Evolutionary conservation across 2,888 invertebrate genomes (phyloP), one percentile per base, ranked within the genome.

Genomic region (Platycheirus albimanus): DNA sequence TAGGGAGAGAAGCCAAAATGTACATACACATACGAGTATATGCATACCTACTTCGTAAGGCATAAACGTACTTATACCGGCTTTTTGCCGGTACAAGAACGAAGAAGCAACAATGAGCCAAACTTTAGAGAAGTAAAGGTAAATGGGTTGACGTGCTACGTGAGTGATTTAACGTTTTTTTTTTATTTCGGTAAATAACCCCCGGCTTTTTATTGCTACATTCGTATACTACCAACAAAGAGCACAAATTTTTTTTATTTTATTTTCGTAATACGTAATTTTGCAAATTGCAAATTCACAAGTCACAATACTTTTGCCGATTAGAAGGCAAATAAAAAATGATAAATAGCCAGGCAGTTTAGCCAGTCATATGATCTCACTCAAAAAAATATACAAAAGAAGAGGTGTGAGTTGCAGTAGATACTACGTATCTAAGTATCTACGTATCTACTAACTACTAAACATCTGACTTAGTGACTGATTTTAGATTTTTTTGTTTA

Each of bases 321-420:
- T 52, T 52, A 24, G 58, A 17, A 19, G 8, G 20, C 7, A 17
- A 36, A 33, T 20, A 41, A 11, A n/a, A 19, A 11, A 43, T 38
- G 43, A 43, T 70, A 66, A 58, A 30, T 24, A 24, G n/a, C n/a
- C n/a, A n/a, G n/a, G n/a, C n/a, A n/a, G n/a, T 3, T 11, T 15
- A 41, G 58, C 36, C 24, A 58, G 79, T 80, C 79, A 80, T 80
- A 70, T 80, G 79, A 80, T 80, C 28, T 33, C 28, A 52, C 4
- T 43, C 30, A 63, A 54, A 63, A 8, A 45, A 17, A 41, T 7
- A 33, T 51, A 19, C 11, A 8, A 8, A 20, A 2, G 17, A n/a
- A 52, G 69, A 24, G 41, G n/a, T n/a, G 38, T 58, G 58, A 58
- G 24, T 41, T 54, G 54, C 19, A 54, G n/a, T n/a, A n/a, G n/a